Evolutionary conservation across 2,797 vertebrate species (phyloP).

Genomic region (Sebastes paucispinis): DNA sequence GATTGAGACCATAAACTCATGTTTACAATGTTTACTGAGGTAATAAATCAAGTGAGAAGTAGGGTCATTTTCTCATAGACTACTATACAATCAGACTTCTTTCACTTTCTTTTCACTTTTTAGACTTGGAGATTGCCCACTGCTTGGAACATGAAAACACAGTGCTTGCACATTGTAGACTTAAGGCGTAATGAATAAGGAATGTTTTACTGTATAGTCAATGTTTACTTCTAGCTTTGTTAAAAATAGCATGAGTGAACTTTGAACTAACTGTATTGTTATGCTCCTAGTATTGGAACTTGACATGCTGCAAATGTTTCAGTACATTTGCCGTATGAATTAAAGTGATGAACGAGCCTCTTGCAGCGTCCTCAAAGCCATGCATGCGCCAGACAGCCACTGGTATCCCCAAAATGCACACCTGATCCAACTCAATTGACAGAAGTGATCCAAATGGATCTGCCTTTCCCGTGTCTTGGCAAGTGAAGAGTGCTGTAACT

Average conservation of each 20-base stretch:
- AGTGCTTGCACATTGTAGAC: not conserved
- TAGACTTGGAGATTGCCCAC: no score
- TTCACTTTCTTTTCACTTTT: no score
- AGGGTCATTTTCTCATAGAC: no score
- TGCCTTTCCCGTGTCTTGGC: conserved; percentile 42
- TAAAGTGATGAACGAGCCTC: not conserved
- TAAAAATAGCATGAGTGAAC: not conserved
- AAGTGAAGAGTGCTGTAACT: conserved; percentile 58
- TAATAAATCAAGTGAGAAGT: no score
- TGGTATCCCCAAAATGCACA: conserved; percentile 14
- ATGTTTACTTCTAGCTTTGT: not conserved
- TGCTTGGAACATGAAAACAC: not conserved
- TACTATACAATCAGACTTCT: no score
- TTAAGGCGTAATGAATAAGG: not conserved
- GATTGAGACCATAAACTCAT: no score
- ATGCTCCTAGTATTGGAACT: not conserved
- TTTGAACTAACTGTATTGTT: not conserved
- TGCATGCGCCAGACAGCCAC: not conserved
- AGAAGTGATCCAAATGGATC: conserved; percentile 47
- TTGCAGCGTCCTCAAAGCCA: not conserved
- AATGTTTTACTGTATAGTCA: no score
- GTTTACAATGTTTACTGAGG: no score
- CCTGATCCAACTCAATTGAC: conserved; percentile 47
- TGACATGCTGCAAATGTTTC: not conserved
- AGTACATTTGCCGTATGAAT: not conserved